phyloP scores from a whole-genome alignment of 2,797 vertebrate genomes.

The Phoeniculus purpureus region DNA sequence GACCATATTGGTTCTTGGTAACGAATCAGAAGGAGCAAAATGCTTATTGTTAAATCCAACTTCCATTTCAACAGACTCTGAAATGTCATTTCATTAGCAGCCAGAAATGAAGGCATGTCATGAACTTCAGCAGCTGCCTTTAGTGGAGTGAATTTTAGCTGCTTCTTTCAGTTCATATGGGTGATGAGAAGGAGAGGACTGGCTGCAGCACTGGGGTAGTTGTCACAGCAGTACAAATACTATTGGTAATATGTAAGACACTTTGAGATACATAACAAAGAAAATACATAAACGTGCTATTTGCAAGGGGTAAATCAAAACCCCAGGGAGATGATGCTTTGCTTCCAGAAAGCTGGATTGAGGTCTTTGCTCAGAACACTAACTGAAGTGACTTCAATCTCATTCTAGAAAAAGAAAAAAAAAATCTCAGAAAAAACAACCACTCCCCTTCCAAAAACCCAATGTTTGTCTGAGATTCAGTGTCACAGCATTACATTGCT shows the following conservation, averaged over 20 bases:
- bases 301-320: background rate
- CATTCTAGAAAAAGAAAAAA: background rate
- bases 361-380: background rate
- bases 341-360: background rate
- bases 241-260: background rate
- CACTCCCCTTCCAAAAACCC: background rate
- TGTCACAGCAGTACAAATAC: background rate
- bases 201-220: background rate
- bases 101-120: background rate
- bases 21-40: conserved; percentile 19
- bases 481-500: background rate
- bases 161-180: background rate
- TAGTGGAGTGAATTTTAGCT: background rate
- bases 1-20: background rate
- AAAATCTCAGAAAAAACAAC: background rate
- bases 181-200: background rate
- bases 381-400: background rate
- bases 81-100: background rate
- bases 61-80: background rate
- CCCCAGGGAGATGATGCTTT: background rate
- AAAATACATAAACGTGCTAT: background rate
- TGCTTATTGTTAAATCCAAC: background rate
- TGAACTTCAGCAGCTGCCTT: background rate
- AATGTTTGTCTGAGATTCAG: background rate
- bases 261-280: background rate